Evolutionary conservation across 2,113 vertebrate genomes (phyloP).

Genomic region (Psammodynastes pulverulentus): DNA sequence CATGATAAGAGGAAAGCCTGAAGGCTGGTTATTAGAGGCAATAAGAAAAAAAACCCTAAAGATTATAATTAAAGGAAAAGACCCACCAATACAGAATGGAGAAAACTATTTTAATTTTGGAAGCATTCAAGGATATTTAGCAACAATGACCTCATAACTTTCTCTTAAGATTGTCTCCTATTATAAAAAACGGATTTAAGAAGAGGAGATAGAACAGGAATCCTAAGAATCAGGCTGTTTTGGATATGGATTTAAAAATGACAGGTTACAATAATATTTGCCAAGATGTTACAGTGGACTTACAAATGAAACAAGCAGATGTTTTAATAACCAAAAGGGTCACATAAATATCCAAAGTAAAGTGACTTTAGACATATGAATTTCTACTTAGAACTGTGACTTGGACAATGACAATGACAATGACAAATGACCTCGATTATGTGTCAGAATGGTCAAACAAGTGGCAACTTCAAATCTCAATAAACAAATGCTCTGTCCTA

Average conservation of each 20-base stretch:
- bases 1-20: neutral
- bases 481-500: no score
- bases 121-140: neutral
- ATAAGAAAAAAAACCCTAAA: neutral
- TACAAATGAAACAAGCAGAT: neutral
- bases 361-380: neutral
- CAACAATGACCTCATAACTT: neutral
- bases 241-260: neutral
- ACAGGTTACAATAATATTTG: neutral
- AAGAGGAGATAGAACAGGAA: neutral
- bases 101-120: neutral
- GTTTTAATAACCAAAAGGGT: neutral
- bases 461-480: no score
- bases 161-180: neutral
- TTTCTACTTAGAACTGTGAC: neutral
- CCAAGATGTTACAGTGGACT: neutral
- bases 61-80: neutral
- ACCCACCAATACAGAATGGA: neutral
- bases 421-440: no score
- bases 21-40: neutral
- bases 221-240: neutral
- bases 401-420: no score
- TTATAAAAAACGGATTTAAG: neutral
- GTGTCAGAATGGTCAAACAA: no score
- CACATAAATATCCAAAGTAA: neutral